These are phyloP conservation scores for Rhabdomys dilectus DNA, from an alignment of 2,113 vertebrate genomes.

Conservation along the genomic window DNA sequence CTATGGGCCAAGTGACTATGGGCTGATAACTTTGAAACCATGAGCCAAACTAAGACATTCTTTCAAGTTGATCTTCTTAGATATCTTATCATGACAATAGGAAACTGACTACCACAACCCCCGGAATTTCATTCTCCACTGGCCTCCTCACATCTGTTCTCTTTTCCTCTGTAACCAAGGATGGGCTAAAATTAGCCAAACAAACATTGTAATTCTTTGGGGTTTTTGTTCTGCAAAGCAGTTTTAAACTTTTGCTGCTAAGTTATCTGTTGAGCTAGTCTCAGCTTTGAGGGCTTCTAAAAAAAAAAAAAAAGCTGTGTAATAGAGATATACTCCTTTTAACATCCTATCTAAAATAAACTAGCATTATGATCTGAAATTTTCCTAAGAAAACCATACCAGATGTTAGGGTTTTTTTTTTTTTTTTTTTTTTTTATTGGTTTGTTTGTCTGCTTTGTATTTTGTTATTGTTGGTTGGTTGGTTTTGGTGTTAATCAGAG, in stretches of 20 bases:
- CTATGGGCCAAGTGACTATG: not conserved
- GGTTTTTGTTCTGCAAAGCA: fast-evolving
- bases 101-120: not conserved
- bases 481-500: not conserved
- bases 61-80: not conserved
- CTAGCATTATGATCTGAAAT: not conserved
- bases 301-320: not conserved
- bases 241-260: not conserved
- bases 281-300: not conserved
- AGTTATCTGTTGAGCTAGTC: not conserved
- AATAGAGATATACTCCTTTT: not conserved
- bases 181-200: not conserved
- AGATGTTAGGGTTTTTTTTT: no score
- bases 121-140: not conserved
- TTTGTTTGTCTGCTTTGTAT: not conserved
- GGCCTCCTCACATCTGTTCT: not conserved
- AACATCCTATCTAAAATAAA: slow-evolving; percentile 43
- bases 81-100: not conserved
- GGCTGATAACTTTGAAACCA: not conserved
- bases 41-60: not conserved
- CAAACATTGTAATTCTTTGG: not conserved
- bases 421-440: not conserved
- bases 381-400: slow-evolving; percentile 47
- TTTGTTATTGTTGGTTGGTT: no score
- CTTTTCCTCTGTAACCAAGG: not conserved